These are phyloP conservation scores for Pao palembangensis DNA, from an alignment of 2,113 vertebrate genomes.

Conservation along the genomic window DNA sequence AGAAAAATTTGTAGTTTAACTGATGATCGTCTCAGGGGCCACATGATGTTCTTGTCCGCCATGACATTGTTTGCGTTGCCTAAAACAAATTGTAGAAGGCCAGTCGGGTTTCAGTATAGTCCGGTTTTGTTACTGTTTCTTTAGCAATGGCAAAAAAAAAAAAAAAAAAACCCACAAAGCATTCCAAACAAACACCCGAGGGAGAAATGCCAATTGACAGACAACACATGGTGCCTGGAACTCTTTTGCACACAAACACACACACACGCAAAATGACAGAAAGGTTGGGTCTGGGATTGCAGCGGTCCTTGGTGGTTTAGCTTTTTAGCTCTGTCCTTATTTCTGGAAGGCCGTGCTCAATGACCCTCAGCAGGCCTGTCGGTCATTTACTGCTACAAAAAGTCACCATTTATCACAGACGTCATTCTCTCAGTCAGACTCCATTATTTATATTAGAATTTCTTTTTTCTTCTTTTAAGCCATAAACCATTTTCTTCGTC, in stretches of 20 bases:
- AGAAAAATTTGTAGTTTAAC: background rate
- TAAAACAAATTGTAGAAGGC: background rate
- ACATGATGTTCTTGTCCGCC: too few species aligned
- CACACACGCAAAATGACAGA: conserved; percentile 15
- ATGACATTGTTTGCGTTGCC: background rate
- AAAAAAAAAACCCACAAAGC: background rate
- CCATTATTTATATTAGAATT: conserved; percentile 27
- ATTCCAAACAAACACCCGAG: conserved; percentile 41
- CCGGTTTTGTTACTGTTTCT: conserved; percentile 19
- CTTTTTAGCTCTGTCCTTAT: conserved; percentile 52
- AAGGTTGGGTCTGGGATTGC: conserved; percentile 29
- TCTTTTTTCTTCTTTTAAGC: conserved; percentile 16
- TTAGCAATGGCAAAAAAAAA: conserved; percentile 1
- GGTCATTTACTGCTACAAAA: conserved; percentile 30
- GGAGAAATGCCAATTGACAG: conserved; percentile 42
- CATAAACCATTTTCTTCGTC: conserved; percentile 9
- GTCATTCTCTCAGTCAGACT: conserved; percentile 25
- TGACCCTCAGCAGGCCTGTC: conserved; percentile 39
- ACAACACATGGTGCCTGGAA: conserved; percentile 6
- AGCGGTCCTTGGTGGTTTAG: conserved; percentile 44
- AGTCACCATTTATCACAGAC: conserved; percentile 49
- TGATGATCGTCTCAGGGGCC: background rate
- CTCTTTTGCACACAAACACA: conserved; percentile 17
- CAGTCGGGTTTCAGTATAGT: background rate
- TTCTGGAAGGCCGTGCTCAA: conserved; percentile 51